Evolutionary conservation across 2,113 vertebrate genomes (phyloP).

Genomic region (Xenotilapia leptura): DNA sequence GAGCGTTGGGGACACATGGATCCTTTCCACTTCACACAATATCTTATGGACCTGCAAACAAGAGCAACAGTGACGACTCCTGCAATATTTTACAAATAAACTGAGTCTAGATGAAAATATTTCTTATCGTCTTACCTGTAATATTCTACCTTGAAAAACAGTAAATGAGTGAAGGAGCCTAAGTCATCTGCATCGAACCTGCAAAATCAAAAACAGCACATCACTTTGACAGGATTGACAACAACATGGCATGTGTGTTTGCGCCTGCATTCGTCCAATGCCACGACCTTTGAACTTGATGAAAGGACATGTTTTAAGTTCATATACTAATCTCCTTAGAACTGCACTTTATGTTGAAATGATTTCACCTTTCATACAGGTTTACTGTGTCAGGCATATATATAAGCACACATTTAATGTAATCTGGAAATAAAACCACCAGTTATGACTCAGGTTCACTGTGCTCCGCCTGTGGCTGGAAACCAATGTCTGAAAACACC

Average conservation of each 20-base stretch:
- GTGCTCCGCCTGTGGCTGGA: background rate
- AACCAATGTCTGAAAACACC: background rate
- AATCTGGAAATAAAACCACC: background rate
- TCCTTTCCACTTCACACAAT: background rate
- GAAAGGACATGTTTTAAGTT: background rate
- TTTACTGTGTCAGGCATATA: background rate
- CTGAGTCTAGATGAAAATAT: background rate
- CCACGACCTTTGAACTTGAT: background rate
- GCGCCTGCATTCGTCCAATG: background rate
- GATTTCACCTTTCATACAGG: background rate
- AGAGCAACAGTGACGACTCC: background rate
- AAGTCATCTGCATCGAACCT: background rate
- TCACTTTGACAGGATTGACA: background rate
- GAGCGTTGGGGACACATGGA: background rate
- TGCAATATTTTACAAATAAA: background rate
- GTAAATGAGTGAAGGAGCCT: background rate
- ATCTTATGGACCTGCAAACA: constrained; percentile 23
- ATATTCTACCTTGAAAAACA: constrained; percentile 8
- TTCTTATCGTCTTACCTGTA: background rate
- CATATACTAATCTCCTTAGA: background rate
- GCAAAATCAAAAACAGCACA: background rate
- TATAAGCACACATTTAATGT: background rate
- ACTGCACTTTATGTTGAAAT: background rate
- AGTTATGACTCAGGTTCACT: background rate
- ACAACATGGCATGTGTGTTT: background rate